A percentile compares a stretch with the other conserved stretches of the same genome.
These are phyloP conservation scores for Macrochelys suwanniensis DNA, from an alignment of 2,797 vertebrate species.

Conservation along the genomic window DNA sequence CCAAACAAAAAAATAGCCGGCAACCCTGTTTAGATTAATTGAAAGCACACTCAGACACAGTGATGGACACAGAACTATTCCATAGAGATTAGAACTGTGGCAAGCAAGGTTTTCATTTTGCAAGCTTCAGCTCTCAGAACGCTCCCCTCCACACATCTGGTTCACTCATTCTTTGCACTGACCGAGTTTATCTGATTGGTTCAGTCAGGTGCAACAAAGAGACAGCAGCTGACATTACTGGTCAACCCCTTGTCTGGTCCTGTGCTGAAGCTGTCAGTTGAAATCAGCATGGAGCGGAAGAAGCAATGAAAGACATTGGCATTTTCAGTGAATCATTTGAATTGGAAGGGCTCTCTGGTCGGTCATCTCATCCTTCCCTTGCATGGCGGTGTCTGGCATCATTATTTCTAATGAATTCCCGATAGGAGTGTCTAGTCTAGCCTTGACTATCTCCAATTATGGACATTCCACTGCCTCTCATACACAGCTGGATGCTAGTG, in stretches of 20 bases:
- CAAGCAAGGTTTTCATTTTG: neutral
- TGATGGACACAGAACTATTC: neutral
- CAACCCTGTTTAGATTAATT: neutral
- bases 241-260: neutral
- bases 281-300: constrained; percentile 10
- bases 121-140: neutral
- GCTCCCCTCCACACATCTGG: neutral
- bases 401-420: neutral
- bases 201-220: constrained; percentile 30
- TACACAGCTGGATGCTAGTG: neutral
- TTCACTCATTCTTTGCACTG: neutral
- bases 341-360: neutral
- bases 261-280: neutral
- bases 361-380: neutral
- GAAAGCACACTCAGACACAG: no score
- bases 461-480: neutral
- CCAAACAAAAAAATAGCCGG: neutral
- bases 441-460: neutral
- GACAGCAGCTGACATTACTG: neutral
- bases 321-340: neutral
- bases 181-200: constrained; percentile 30
- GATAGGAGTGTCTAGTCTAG: neutral
- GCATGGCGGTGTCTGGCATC: neutral
- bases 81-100: neutral
- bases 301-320: neutral